A percentile compares a stretch with the other conserved stretches of the same genome.
These are phyloP conservation scores for Folsomia candida DNA, from an alignment of 2,888 invertebrate genomes.

Conservation along the genomic window DNA sequence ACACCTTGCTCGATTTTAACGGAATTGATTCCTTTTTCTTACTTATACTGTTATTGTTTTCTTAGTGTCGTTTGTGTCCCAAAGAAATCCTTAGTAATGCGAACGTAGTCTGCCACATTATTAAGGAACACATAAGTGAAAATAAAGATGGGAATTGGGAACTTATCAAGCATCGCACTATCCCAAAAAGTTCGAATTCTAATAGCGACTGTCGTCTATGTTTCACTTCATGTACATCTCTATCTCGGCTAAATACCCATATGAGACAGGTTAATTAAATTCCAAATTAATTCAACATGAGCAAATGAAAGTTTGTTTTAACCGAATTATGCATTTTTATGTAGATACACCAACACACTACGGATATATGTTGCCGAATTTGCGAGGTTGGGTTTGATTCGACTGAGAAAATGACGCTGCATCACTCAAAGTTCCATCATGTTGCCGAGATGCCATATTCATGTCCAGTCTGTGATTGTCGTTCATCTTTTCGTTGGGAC, in stretches of 20 bases:
- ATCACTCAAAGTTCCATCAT: not conserved
- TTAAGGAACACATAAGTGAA: not conserved
- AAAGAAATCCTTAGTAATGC: not conserved
- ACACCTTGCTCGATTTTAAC: no score
- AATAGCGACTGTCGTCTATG: not conserved
- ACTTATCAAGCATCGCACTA: not conserved
- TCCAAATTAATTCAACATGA: no score
- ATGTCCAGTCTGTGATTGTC: conserved; percentile 3
- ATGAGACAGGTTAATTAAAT: not conserved
- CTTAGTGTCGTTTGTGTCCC: not conserved
- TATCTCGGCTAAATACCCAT: not conserved
- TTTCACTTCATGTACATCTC: not conserved
- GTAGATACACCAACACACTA: not conserved
- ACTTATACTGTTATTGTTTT: not conserved
- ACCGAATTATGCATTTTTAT: not conserved
- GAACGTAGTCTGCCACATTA: not conserved
- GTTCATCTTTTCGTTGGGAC: not conserved
- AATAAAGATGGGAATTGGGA: not conserved
- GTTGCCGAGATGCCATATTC: not conserved
- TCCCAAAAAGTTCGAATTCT: not conserved
- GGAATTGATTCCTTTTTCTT: not conserved
- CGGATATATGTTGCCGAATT: not conserved
- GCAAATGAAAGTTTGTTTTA: no score
- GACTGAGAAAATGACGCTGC: not conserved
- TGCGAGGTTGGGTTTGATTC: not conserved